Base-by-base conservation (phyloP, 2,888 invertebrate genomes). In the Elmis aenea region DNA sequence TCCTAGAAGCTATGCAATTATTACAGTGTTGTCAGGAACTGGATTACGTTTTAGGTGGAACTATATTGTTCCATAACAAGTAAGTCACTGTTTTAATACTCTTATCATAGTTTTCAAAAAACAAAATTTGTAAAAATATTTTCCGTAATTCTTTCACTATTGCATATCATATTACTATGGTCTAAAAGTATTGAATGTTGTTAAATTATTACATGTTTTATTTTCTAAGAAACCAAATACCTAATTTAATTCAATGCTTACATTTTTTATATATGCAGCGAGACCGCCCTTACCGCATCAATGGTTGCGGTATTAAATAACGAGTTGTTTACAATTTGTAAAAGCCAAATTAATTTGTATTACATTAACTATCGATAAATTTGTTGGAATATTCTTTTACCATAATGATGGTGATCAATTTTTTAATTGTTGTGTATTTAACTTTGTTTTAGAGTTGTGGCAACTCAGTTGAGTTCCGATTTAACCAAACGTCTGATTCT, bases 51-150 rank as follows among this genome's bases (percentile, higher is more conserved):
- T 69, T 91, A 24, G 92, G 90, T 3, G 94, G 94, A 32, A 77
- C 83, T 31, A 74, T 94, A 36, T 75, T 93, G 40, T 91, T 88
- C 59, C 89, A 91, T 62, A 92, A 90, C 64, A 90, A 88, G 91
- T 91, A 68, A 70, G 73, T 14, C 14, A 62, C n/a, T 18, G 18
- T 18, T 18, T 6, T 18, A 18, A 5, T 5, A 18, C 8, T 18
- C 8, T 18, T 8, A 8, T 8, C 5, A 5, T 8, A 18, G 18
- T 18, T 18, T 18, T 8, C 18, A 18, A 8, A 18, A 6, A 8
- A 18, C 8, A 6, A 8, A 6, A 8, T 18, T 8, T 18, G 18
- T 18, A 18, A 18, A 18, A 8, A 18, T 18, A 5, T 18, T 18
- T 8, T 18, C 18, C 8, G 5, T 8, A 18, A 18, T 18, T n/a